Evolutionary conservation across 2,797 vertebrate species (phyloP).

Genomic region (Chelmon rostratus): DNA sequence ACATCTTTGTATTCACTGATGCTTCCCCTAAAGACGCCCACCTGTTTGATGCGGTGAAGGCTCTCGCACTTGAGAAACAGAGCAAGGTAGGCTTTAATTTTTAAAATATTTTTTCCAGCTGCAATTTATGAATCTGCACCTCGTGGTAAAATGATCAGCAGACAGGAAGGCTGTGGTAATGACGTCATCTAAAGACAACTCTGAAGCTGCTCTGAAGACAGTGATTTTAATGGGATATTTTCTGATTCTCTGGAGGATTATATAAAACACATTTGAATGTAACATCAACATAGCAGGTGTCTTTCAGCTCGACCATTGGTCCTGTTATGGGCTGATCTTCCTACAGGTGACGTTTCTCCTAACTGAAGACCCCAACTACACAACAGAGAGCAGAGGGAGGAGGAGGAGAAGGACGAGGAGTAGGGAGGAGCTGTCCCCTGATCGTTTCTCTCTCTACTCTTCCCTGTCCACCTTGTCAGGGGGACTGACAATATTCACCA

Average conservation of each 20-base stretch:
- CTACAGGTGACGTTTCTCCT: constrained; percentile 90
- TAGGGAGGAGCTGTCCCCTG: constrained; percentile 79
- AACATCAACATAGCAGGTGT: background rate
- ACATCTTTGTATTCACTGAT: constrained; percentile 93
- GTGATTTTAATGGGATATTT: background rate
- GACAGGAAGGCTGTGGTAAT: background rate
- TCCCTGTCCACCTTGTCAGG: constrained; percentile 88
- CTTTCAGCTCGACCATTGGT: background rate
- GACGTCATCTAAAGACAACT: background rate
- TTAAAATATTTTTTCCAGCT: background rate
- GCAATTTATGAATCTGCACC: background rate
- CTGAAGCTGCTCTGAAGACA: background rate
- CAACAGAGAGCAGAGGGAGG: constrained; percentile 18
- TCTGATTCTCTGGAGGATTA: background rate
- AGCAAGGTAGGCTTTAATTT: constrained; percentile 84
- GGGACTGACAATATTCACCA: constrained; percentile 91
- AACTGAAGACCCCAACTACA: constrained; percentile 86
- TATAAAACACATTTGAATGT: background rate
- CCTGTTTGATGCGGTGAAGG: constrained; percentile 86
- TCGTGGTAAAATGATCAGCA: background rate
- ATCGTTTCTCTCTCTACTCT: constrained; percentile 89
- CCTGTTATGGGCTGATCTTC: background rate
- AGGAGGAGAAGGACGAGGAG: constrained; percentile 49
- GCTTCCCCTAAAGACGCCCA: constrained; percentile 91
- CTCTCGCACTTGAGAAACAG: constrained; percentile 86